Conservation (phyloP, 2,797 vertebrate genomes). For the Cercopithecus hamlyni region DNA sequence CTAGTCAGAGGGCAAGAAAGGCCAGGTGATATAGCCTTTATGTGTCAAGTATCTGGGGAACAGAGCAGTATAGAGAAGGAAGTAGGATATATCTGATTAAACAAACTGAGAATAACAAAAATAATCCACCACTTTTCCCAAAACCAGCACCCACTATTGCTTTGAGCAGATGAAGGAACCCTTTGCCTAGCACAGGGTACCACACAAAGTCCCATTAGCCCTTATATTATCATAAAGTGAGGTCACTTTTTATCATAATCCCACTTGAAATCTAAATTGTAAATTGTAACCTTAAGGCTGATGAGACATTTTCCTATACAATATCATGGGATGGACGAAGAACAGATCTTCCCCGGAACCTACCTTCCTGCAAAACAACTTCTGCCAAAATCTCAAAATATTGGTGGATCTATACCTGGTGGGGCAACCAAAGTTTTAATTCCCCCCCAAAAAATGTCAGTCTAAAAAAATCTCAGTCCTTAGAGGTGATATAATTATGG, state of each 20-base stretch:
- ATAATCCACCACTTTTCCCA: background rate
- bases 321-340: background rate
- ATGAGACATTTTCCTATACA: background rate
- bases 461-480: background rate
- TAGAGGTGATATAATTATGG: background rate
- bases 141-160: background rate
- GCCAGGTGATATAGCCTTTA: background rate
- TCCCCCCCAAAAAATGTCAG: background rate
- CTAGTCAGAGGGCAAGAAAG: background rate
- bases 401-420: background rate
- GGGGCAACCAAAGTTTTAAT: background rate
- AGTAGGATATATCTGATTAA: background rate
- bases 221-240: background rate
- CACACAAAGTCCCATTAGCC: background rate
- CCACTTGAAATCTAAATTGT: background rate
- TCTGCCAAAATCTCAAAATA: background rate
- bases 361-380: background rate
- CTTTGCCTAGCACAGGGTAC: background rate
- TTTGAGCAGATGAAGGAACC: background rate
- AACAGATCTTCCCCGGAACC: background rate
- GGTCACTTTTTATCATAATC: background rate
- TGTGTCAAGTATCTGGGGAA: background rate
- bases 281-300: background rate
- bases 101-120: background rate
- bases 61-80: background rate